These are phyloP conservation scores for Trissolcus japonicus DNA, from an alignment of 2,888 invertebrate species.

Conservation along the genomic window DNA sequence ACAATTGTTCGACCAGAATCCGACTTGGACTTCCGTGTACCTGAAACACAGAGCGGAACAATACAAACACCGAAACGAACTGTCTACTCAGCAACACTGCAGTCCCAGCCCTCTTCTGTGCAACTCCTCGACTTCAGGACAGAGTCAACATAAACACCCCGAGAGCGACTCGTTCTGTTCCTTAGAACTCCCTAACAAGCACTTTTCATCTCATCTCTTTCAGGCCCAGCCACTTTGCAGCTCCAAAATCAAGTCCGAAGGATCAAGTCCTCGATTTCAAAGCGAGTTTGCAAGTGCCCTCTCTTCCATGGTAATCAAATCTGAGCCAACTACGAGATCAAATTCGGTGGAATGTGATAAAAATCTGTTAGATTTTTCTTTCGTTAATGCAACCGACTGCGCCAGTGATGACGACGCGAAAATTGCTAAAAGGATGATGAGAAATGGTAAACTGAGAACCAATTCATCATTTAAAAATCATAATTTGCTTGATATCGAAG, in stretches of 20 bases:
- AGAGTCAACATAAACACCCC: constrained; percentile 64
- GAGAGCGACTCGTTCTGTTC: constrained; percentile 62
- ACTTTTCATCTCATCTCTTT: constrained; percentile 50
- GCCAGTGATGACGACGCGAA: constrained; percentile 60
- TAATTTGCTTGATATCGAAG: background rate
- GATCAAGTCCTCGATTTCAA: constrained; percentile 29
- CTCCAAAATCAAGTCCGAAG: constrained; percentile 33
- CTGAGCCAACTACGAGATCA: constrained; percentile 69
- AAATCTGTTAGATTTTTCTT: constrained; percentile 60
- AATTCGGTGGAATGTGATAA: constrained; percentile 71
- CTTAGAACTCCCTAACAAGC: constrained; percentile 60
- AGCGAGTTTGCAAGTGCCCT: constrained; percentile 48
- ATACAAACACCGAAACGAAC: constrained; percentile 49
- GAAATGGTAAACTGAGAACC: constrained; percentile 62
- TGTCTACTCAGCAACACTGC: constrained; percentile 61
- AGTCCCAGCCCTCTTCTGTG: constrained; percentile 63
- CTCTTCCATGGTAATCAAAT: constrained; percentile 63
- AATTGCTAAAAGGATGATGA: constrained; percentile 66
- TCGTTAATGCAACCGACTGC: constrained; percentile 44
- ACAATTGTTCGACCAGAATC: constrained; percentile 77
- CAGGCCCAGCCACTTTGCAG: constrained; percentile 55
- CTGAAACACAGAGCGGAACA: constrained; percentile 67
- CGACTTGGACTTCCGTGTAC: constrained; percentile 68
- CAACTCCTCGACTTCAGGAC: constrained; percentile 54
- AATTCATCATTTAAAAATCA: background rate